Conservation (phyloP, 2,113 vertebrate genomes). For the Pelmatolapia mariae region DNA sequence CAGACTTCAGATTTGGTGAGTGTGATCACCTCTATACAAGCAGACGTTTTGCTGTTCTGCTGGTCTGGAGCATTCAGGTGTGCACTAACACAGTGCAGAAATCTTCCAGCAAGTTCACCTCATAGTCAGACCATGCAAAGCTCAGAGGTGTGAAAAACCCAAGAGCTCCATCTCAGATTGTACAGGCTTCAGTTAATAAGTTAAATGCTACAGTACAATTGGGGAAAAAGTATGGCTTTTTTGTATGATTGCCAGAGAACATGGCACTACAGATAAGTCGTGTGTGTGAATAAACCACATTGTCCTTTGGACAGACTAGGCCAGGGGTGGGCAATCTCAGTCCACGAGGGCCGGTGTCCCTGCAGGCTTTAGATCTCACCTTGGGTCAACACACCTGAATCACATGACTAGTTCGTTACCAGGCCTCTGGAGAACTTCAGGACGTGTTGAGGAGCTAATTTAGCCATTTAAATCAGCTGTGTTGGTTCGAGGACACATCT, state of each 20-base stretch:
- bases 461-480: no score
- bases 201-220: fast-evolving
- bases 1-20: not conserved
- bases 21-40: not conserved
- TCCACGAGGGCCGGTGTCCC: no score
- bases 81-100: not conserved
- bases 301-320: not conserved
- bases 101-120: not conserved
- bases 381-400: no score
- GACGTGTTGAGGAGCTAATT: no score
- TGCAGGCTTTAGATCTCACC: no score
- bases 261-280: not conserved
- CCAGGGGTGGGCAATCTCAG: no score
- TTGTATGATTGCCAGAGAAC: not conserved
- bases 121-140: not conserved
- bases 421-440: no score
- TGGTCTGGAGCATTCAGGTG: not conserved
- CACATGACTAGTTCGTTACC: no score
- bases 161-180: not conserved
- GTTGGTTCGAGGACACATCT: no score
- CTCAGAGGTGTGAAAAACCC: not conserved
- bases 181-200: not conserved
- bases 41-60: not conserved
- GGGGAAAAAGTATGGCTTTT: fast-evolving
- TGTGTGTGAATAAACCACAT: not conserved